These are phyloP conservation scores for Xerus inauris DNA, from an alignment of 2,113 vertebrate genomes.

Conservation along the genomic window DNA sequence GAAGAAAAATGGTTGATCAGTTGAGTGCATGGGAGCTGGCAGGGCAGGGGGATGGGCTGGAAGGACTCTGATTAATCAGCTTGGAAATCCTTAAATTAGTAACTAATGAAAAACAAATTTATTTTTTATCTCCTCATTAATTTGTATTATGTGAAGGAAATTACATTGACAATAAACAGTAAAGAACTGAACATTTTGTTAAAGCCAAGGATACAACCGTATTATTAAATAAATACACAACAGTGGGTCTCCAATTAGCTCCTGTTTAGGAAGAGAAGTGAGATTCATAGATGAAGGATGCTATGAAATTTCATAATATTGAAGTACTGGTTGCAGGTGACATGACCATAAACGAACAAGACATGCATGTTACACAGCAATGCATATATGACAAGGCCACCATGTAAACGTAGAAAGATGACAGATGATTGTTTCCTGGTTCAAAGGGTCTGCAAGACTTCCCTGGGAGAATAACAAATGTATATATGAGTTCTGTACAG, in stretches of 20 bases:
- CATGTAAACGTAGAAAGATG: not conserved
- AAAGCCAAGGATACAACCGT: conserved; percentile 62
- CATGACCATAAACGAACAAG: conserved; percentile 32
- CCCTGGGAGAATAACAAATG: conserved; percentile 36
- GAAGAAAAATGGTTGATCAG: conserved; percentile 50
- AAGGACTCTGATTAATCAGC: conserved; percentile 68
- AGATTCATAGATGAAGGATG: conserved; percentile 28
- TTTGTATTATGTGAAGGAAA: conserved; percentile 77
- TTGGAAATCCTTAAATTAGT: conserved; percentile 72
- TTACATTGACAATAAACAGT: conserved; percentile 75
- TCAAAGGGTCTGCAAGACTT: not conserved
- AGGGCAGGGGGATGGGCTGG: not conserved
- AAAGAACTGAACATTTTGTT: conserved; percentile 74
- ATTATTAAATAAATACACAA: conserved; percentile 71
- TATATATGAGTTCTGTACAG: not conserved
- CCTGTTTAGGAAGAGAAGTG: conserved; percentile 54
- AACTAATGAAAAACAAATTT: conserved; percentile 77
- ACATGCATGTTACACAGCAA: not conserved
- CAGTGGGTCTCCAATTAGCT: conserved; percentile 61
- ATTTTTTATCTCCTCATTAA: conserved; percentile 76
- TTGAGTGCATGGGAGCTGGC: not conserved
- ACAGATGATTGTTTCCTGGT: not conserved
- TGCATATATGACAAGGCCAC: not conserved
- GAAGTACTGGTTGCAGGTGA: not conserved
- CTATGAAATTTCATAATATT: not conserved